These are phyloP conservation scores for Drosophila ogumai DNA, from an alignment of 1,140 invertebrate species.

Conservation along the genomic window DNA sequence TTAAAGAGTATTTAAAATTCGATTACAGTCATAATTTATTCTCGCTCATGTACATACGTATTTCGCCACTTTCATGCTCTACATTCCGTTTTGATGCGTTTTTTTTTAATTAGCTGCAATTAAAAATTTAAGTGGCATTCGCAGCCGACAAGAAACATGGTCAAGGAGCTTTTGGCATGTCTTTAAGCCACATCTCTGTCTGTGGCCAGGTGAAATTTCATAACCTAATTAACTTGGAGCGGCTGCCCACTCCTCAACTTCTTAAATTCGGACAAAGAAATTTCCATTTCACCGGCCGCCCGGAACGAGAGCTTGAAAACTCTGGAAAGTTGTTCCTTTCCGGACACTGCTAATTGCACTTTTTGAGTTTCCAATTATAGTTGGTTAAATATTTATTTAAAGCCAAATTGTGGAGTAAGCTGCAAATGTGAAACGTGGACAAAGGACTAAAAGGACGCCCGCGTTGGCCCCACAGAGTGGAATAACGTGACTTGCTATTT, in stretches of 20 bases:
- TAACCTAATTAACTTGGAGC: slow-evolving; percentile 63
- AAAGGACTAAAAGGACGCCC: slow-evolving; percentile 4
- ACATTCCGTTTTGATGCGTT: slow-evolving; percentile 44
- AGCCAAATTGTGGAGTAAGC: slow-evolving; percentile 36
- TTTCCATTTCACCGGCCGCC: slow-evolving; percentile 46
- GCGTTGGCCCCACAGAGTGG: slow-evolving; percentile 16
- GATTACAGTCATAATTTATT: neutral
- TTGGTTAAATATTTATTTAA: slow-evolving; percentile 75
- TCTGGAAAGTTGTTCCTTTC: slow-evolving; percentile 32
- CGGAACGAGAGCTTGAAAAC: slow-evolving; percentile 35
- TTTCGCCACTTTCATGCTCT: slow-evolving; percentile 32
- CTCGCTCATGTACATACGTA: neutral
- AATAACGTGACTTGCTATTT: slow-evolving; percentile 68
- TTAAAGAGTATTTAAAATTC: slow-evolving; percentile 1
- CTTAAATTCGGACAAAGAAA: slow-evolving; percentile 48
- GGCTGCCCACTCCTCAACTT: slow-evolving; percentile 15
- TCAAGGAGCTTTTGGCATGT: slow-evolving; percentile 35
- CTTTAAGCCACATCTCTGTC: slow-evolving; percentile 29
- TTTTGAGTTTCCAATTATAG: slow-evolving; percentile 74
- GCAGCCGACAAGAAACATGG: slow-evolving; percentile 26
- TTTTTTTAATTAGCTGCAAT: slow-evolving; percentile 64
- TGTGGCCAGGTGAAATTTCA: slow-evolving; percentile 30
- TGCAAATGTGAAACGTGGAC: slow-evolving; percentile 53
- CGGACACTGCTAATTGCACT: slow-evolving; percentile 57
- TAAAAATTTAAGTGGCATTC: slow-evolving; percentile 57